phyloP scores from a whole-genome alignment of 2,888 invertebrate genomes.

The Agriopis marginaria region DNA sequence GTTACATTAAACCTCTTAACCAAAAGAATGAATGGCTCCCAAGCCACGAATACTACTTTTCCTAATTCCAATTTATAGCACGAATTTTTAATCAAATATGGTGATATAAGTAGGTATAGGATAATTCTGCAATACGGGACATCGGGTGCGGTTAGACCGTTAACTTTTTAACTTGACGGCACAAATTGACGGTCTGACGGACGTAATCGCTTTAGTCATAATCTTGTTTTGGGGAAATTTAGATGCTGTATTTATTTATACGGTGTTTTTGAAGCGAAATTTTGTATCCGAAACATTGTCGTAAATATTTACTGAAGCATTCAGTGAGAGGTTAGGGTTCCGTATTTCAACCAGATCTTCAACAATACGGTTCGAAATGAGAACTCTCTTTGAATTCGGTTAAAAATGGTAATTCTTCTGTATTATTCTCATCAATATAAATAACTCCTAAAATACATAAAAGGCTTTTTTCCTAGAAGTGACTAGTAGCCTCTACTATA shows the following conservation, averaged over 20 bases:
- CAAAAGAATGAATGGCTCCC: not conserved
- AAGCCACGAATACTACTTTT: slow-evolving; percentile 58
- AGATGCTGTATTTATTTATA: slow-evolving; percentile 27
- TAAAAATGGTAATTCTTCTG: too few species aligned
- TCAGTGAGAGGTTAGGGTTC: too few species aligned
- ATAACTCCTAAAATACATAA: too few species aligned
- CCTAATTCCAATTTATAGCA: slow-evolving; percentile 64
- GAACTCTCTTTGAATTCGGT: not conserved
- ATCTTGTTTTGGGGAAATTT: slow-evolving; percentile 41
- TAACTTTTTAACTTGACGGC: slow-evolving; percentile 43
- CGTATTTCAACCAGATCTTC: not conserved
- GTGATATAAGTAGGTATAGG: slow-evolving; percentile 28
- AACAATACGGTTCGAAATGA: too few species aligned
- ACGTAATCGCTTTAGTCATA: slow-evolving; percentile 43
- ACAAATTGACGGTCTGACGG: slow-evolving; percentile 46
- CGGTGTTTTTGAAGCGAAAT: slow-evolving; percentile 12
- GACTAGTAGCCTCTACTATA: too few species aligned
- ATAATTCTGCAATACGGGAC: slow-evolving; percentile 18
- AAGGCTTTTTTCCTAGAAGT: too few species aligned
- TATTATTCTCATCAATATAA: not conserved
- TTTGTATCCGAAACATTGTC: slow-evolving; percentile 8
- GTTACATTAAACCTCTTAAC: not conserved
- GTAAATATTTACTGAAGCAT: slow-evolving; percentile 4
- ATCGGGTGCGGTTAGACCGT: slow-evolving; percentile 37
- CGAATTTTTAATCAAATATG: slow-evolving; percentile 63